A percentile compares a stretch with the other conserved stretches of the same genome.
phyloP scores from a whole-genome alignment of 2,888 invertebrate species.

The Hemistola chrysoprasaria region DNA sequence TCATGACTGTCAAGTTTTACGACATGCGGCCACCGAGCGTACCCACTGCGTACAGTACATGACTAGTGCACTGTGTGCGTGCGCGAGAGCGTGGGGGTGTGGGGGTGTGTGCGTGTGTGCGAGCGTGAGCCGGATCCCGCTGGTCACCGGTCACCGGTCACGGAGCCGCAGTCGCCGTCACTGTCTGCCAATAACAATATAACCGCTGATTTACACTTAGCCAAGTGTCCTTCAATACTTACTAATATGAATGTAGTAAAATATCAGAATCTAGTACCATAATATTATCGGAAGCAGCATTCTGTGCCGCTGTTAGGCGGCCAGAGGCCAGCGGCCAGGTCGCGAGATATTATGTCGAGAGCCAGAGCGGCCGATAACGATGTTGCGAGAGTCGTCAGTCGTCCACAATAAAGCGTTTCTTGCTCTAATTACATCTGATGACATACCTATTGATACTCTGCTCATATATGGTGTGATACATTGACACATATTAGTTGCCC shows the following conservation, averaged over 20 bases:
- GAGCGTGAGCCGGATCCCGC: not conserved
- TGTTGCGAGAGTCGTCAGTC: too few species aligned
- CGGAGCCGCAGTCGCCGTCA: not conserved
- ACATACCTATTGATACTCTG: slow-evolving; percentile 52
- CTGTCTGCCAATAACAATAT: slow-evolving; percentile 5
- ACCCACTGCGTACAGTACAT: not conserved
- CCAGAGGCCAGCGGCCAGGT: too few species aligned
- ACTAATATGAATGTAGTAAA: too few species aligned
- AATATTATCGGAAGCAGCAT: too few species aligned
- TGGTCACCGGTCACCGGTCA: slow-evolving; percentile 1
- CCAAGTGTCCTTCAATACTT: too few species aligned
- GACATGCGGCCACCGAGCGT: slow-evolving; percentile 7
- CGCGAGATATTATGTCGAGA: too few species aligned
- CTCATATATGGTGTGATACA: slow-evolving; percentile 44
- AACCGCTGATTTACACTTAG: slow-evolving; percentile 9
- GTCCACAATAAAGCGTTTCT: slow-evolving; percentile 48
- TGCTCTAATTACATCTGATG: slow-evolving; percentile 55
- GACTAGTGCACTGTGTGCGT: not conserved
- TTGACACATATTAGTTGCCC: too few species aligned
- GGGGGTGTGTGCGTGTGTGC: not conserved
- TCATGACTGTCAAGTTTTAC: slow-evolving; percentile 12
- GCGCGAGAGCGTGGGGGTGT: too few species aligned
- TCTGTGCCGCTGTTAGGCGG: too few species aligned
- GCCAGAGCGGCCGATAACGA: too few species aligned
- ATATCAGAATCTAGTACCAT: too few species aligned